A percentile compares a stretch with the other conserved stretches of the same genome.
phyloP scores from a whole-genome alignment of 2,888 invertebrate genomes.

The Drosophila lutescens region DNA sequence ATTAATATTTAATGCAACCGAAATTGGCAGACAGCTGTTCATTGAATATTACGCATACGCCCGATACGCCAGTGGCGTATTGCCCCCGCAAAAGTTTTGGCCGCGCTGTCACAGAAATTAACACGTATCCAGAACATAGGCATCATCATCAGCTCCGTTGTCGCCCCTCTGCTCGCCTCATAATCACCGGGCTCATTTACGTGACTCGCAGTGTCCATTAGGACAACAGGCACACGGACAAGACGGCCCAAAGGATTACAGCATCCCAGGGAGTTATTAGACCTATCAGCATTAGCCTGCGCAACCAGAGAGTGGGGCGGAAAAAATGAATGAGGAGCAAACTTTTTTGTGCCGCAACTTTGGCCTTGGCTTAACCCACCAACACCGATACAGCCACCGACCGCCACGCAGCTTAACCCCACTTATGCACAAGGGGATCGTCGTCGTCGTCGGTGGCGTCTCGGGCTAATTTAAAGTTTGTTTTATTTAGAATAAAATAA shows the following conservation, averaged over 20 bases:
- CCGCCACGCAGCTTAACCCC: constrained; percentile 65
- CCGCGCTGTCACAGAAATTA: constrained; percentile 68
- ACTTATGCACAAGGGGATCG: constrained; percentile 52
- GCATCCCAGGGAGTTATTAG: constrained; percentile 73
- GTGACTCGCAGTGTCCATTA: constrained; percentile 74
- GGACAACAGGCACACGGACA: constrained; percentile 41
- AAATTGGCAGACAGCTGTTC: constrained; percentile 38
- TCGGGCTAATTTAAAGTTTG: constrained; percentile 73
- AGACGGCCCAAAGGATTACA: constrained; percentile 73
- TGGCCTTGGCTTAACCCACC: constrained; percentile 59
- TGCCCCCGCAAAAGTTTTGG: constrained; percentile 45
- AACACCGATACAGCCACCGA: background rate
- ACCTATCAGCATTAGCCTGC: constrained; percentile 63
- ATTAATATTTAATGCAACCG: constrained; percentile 73
- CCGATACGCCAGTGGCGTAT: background rate
- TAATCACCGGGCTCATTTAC: constrained; percentile 71
- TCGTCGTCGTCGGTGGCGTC: constrained; percentile 1
- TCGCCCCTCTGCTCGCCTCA: constrained; percentile 68
- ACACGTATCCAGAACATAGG: constrained; percentile 66
- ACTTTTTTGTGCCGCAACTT: constrained; percentile 54
- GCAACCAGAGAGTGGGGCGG: constrained; percentile 11
- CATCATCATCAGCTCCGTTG: constrained; percentile 58
- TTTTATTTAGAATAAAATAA: constrained; percentile 71
- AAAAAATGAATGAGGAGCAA: constrained; percentile 30
- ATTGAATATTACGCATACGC: constrained; percentile 75